phyloP scores from a whole-genome alignment of 2,113 vertebrate species.

The Melanerpes formicivorus region DNA sequence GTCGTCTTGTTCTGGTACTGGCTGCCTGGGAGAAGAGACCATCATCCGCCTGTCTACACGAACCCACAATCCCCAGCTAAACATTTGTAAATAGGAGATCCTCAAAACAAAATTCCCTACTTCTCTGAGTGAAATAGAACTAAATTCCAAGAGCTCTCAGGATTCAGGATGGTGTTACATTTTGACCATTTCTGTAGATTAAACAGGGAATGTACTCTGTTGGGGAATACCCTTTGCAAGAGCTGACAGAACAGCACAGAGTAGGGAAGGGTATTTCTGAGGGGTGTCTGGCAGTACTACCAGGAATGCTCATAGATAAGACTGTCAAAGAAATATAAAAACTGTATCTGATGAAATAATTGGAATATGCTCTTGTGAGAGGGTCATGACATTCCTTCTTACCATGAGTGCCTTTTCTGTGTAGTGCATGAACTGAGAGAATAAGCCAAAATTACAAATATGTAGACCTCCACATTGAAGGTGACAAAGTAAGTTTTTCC shows the following conservation, averaged over 20 bases:
- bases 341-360: neutral
- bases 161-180: neutral
- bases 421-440: neutral
- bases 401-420: neutral
- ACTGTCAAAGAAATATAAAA: neutral
- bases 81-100: neutral
- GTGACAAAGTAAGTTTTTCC: neutral
- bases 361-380: neutral
- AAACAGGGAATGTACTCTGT: neutral
- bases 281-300: accelerated
- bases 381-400: neutral
- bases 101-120: neutral
- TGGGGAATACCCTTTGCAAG: neutral
- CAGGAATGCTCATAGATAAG: neutral
- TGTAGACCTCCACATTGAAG: neutral
- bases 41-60: no score
- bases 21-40: no score
- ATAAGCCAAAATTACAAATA: neutral
- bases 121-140: neutral
- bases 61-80: no score
- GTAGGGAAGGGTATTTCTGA: neutral
- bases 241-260: neutral
- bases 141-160: neutral
- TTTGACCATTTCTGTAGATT: neutral
- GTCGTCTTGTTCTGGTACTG: no score